Base-by-base conservation (phyloP, 2,888 invertebrate species). In the Belgica antarctica region DNA sequence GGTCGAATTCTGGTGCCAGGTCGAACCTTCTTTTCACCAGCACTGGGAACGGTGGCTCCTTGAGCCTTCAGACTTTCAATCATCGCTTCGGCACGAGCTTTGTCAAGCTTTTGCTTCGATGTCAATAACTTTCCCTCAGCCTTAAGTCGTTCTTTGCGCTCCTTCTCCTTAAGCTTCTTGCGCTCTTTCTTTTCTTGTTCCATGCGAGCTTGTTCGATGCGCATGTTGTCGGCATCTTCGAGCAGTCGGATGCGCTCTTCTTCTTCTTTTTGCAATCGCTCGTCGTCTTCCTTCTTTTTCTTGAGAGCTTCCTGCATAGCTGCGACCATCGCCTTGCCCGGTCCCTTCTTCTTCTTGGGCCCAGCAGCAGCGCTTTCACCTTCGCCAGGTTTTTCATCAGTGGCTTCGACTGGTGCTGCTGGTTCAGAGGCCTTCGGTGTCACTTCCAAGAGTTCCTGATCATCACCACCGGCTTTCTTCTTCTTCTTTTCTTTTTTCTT, bases 121-220 rank as follows among this genome's bases (percentile, higher is more conserved):
- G 96, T 96, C 71, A 97, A 81, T 31, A 95, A 83, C 80, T 95
- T 97, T 1, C 98, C 98, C 81, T 97, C 97, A n/a, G 92, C 93
- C 79, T 97, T 97, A 74, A 95, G 83, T 76, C 94, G 85, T 76
- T 94, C 94, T 79, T 93, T 94, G 63, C 92, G 85, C 77, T 96
- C 96, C 76, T 94, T 94, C 80, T 96, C 94, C 77, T 93, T 93
- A 76, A 90, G 89, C 77, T 94, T 97, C 78, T 90, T 94, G 76
- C 86, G 87, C 73, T 92, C 93, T 77, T 91, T 95, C 72, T 85
- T 84, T 78, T 97, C 96, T 75, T 92, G 89, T 77, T 96, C 96
- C 73, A 92, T 80, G 71, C 89, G 81, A 57, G 89, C 79, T 73
- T 87, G 88, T 81, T 94, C 92, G 72, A 89, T 80, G 71, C 91